phyloP scores from a whole-genome alignment of 2,797 vertebrate species.

The Moxostoma hubbsi region DNA sequence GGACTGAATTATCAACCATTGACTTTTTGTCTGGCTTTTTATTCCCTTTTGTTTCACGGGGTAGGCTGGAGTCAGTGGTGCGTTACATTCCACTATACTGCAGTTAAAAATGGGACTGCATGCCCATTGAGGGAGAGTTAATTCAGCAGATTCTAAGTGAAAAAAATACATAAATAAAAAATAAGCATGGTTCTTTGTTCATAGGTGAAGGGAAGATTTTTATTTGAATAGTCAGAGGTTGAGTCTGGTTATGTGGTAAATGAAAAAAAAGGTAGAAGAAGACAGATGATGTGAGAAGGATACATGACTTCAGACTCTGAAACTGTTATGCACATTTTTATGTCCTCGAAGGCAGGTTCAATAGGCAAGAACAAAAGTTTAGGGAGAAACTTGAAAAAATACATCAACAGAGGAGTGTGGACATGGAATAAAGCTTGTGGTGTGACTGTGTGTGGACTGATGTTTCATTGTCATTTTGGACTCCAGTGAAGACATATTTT shows the following conservation, averaged over 20 bases:
- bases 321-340: constrained; percentile 25
- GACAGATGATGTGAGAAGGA: background rate
- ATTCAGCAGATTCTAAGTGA: constrained; percentile 31
- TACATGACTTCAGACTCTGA: constrained; percentile 2
- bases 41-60: constrained; percentile 35
- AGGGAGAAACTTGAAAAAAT: background rate
- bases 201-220: constrained; percentile 37
- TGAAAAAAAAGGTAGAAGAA: background rate
- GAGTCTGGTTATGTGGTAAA: constrained; percentile 27
- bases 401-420: background rate
- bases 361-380: constrained; percentile 6
- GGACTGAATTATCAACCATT: constrained; percentile 54
- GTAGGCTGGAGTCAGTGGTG: constrained; percentile 51
- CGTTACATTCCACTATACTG: constrained; percentile 41
- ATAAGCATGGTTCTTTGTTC: constrained; percentile 23
- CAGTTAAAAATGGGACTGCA: constrained; percentile 49
- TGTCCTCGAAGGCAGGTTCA: background rate
- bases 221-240: constrained; percentile 46
- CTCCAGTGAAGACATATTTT: constrained; percentile 65
- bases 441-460: constrained; percentile 5
- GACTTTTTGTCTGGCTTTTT: constrained; percentile 55
- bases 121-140: background rate
- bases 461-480: constrained; percentile 55
- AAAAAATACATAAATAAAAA: background rate
- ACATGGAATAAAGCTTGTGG: background rate